Evolutionary conservation across 2,797 vertebrate species (phyloP).

Genomic region (Rhabdomys pumilio): DNA sequence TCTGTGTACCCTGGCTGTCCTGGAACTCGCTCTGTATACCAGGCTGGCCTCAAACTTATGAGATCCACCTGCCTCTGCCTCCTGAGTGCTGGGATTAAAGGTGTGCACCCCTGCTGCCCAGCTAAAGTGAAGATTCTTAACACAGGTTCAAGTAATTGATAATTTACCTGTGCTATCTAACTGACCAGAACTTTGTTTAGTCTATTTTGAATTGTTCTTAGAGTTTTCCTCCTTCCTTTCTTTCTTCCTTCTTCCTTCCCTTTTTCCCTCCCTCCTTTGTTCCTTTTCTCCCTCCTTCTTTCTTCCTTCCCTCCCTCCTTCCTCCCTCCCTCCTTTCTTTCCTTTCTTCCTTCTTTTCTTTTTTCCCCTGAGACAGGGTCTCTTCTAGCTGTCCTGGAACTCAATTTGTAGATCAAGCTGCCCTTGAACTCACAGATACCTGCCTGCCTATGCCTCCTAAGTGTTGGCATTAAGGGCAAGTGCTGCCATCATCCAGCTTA

Average conservation of each 20-base stretch:
- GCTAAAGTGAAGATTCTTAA: not conserved
- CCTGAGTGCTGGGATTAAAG: not conserved
- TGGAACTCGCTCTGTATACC: not conserved
- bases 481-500: not conserved
- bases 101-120: not conserved
- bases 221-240: not conserved
- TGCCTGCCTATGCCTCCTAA: not conserved
- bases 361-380: not conserved
- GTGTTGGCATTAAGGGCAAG: not conserved
- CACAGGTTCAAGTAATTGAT: not conserved
- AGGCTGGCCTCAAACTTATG: not conserved
- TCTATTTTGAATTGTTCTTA: not conserved
- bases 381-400: not conserved
- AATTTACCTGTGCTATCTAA: not conserved
- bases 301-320: no score
- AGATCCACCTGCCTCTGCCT: not conserved
- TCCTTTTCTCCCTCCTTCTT: accelerated
- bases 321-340: accelerated
- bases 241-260: not conserved
- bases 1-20: not conserved
- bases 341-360: no score
- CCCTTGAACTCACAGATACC: not conserved
- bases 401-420: not conserved
- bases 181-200: not conserved
- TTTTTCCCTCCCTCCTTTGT: no score